Evolutionary conservation across 2,797 vertebrate species (phyloP).

Genomic region (Lemur catta): DNA sequence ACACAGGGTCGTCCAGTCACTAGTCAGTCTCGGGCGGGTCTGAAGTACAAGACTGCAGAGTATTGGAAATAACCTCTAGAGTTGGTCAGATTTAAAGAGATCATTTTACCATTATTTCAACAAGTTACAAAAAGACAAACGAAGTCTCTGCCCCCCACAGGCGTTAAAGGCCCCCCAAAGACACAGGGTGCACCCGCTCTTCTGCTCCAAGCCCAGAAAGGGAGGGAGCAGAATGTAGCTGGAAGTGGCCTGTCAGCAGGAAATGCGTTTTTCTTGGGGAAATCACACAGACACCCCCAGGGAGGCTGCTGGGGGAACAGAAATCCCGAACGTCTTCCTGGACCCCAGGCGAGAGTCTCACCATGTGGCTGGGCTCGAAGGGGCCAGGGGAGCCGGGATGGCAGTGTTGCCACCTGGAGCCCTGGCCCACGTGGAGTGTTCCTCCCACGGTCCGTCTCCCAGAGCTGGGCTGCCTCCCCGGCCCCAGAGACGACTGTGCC

Average conservation of each 20-base stretch:
- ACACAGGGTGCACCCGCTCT: accelerated
- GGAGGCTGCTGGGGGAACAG: accelerated
- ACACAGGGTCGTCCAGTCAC: accelerated
- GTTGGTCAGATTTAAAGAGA: not conserved
- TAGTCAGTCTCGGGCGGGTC: accelerated
- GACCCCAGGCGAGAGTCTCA: not conserved
- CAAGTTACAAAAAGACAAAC: not conserved
- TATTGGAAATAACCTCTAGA: not conserved
- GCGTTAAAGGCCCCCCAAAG: accelerated
- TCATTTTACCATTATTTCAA: not conserved
- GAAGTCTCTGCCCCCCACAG: not conserved
- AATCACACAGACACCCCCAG: no score
- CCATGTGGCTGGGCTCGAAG: no score
- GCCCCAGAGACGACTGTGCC: not conserved
- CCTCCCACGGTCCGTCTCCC: accelerated
- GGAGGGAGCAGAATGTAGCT: not conserved
- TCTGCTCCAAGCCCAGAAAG: not conserved
- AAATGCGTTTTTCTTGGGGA: not conserved
- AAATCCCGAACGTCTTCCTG: not conserved
- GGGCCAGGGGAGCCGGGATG: no score
- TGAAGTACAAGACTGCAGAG: not conserved
- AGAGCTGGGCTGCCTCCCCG: accelerated
- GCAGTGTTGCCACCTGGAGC: not conserved
- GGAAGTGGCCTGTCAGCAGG: not conserved
- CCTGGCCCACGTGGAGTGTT: no score